Base-by-base conservation (phyloP, 2,888 invertebrate genomes). In the Teleogryllus oceanicus region DNA sequence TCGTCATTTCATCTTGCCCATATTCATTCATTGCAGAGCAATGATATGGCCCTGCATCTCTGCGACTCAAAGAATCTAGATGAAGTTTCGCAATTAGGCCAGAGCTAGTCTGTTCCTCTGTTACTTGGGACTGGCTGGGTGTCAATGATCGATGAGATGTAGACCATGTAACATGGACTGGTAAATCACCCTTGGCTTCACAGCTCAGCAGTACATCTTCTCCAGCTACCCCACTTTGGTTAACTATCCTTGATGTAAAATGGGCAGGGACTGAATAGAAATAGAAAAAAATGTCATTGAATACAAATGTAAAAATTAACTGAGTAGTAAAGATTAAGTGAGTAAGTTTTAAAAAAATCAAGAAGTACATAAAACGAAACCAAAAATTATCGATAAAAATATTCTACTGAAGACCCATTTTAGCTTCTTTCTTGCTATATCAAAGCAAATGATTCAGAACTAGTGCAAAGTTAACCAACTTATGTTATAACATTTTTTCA, bases 11-110 rank as follows among this genome's bases (percentile, higher is more conserved):
- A 82, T 88, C 89, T 80, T 87, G 86, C 10, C 89, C 89, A 83
- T 86, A 89, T 74, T 87, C 86, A 83, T 89, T 89, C 81, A 86
- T 86, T 12, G 88, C 88, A 78, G 85, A 86, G 83, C 89, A 89
- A 37, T 87, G 87, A 84, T 88, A 88, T 51, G 86, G 82, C 12
- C 86, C 86, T 11, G 85, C 85, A 79, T 86, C 85, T 37, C 83
- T 80, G 11, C 85, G 82, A 10, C 83, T 83, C n/a, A 85, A 81
- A 16, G 83, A 83, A 37, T 83, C 82, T 13, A 86, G 83, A 80
- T 84, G 84, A 1, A 86, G 83, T 80, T 86, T 85, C 1, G 86
- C 89, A 75, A 87, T 85, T 1, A 88, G 86, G 12, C 88, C 85
- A 49, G 82, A 81, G 10, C 84, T 82, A 18, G 84, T 85, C 76